A percentile compares a stretch with the other conserved stretches of the same genome.
phyloP scores from a whole-genome alignment of 2,113 vertebrate species.

The Odocoileus hemionus region DNA sequence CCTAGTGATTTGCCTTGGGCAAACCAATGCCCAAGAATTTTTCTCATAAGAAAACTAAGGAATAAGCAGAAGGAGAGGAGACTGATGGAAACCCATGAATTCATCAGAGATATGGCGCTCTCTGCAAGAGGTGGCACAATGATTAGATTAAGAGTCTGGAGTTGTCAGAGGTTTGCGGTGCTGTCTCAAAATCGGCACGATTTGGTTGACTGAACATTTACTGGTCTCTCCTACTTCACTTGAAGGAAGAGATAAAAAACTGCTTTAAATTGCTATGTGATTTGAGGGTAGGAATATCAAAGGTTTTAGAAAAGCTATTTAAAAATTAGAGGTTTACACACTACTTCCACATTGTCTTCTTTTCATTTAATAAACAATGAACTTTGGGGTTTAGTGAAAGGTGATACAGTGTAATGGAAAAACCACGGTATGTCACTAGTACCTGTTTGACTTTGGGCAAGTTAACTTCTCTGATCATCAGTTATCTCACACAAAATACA shows the following conservation, averaged over 20 bases:
- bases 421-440: neutral
- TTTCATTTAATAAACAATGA: neutral
- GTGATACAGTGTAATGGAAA: neutral
- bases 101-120: neutral
- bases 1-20: slow-evolving; percentile 64
- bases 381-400: neutral
- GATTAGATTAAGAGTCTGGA: neutral
- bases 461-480: neutral
- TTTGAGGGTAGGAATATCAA: neutral
- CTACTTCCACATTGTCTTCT: neutral
- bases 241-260: neutral
- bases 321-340: neutral
- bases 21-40: slow-evolving; percentile 41
- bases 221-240: neutral
- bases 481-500: neutral
- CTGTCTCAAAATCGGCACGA: neutral
- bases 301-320: neutral
- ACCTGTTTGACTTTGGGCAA: neutral
- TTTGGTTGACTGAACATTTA: neutral
- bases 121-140: neutral
- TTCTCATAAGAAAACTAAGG: slow-evolving; percentile 47
- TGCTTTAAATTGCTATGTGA: slow-evolving; percentile 17
- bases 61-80: neutral
- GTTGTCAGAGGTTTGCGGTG: neutral
- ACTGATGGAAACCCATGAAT: neutral